Conservation (phyloP, 2,888 invertebrate genomes). For the Drosophila robusta region DNA sequence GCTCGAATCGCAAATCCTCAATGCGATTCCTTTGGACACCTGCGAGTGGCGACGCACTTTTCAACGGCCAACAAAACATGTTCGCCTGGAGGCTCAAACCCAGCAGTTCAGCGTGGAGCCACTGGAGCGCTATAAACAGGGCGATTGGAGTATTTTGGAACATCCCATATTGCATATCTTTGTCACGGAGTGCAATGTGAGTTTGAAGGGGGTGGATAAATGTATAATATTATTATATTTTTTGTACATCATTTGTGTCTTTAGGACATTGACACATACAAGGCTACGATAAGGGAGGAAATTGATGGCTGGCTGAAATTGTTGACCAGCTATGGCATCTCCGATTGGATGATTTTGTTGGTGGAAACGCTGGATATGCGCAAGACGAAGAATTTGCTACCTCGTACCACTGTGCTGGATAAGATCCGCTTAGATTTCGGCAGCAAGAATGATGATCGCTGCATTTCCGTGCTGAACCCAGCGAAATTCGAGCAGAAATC, state of each 20-base stretch:
- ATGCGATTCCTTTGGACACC: constrained; percentile 93
- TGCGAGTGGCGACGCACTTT: constrained; percentile 97
- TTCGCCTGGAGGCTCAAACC: constrained; percentile 93
- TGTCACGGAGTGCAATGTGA: constrained; percentile 97
- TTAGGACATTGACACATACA: constrained; percentile 97
- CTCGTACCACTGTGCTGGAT: constrained; percentile 96
- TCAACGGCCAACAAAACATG: constrained; percentile 93
- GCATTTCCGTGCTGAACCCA: constrained; percentile 96
- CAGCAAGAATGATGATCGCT: constrained; percentile 93
- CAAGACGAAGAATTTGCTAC: constrained; percentile 95
- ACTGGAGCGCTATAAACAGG: constrained; percentile 88
- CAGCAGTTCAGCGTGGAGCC: constrained; percentile 91
- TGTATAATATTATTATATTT: too few relatives aligned
- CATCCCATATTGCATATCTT: constrained; percentile 97
- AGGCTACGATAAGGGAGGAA: constrained; percentile 93
- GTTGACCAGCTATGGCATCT: constrained; percentile 90
- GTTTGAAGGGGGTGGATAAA: background rate
- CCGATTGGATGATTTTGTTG: constrained; percentile 97
- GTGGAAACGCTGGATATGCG: constrained; percentile 96
- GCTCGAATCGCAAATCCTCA: constrained; percentile 91
- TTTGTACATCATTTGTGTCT: constrained; percentile 4
- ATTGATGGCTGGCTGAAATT: constrained; percentile 95
- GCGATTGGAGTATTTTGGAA: constrained; percentile 92
- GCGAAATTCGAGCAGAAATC: constrained; percentile 94
- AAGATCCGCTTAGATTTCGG: constrained; percentile 98